These are phyloP conservation scores for Mormoops blainvillei DNA, from an alignment of 2,113 vertebrate species.

Conservation along the genomic window DNA sequence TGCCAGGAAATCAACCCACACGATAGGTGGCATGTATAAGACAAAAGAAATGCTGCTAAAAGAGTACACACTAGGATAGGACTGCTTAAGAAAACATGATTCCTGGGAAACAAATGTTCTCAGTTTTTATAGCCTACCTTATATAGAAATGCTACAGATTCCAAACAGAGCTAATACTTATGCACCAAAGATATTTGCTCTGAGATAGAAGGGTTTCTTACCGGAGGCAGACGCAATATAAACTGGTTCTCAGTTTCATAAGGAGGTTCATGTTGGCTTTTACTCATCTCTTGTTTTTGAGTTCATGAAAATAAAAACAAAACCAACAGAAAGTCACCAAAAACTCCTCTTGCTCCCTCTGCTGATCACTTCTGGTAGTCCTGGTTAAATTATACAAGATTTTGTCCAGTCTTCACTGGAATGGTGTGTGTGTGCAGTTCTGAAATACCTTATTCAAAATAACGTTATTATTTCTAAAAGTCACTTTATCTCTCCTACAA, in stretches of 20 bases:
- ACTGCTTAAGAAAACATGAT: not conserved
- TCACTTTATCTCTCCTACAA: not conserved
- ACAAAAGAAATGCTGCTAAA: not conserved
- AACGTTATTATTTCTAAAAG: conserved; percentile 39
- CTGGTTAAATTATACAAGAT: not conserved
- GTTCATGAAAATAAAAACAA: conserved; percentile 44
- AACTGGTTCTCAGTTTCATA: conserved; percentile 93
- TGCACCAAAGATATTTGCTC: not conserved
- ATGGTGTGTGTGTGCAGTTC: not conserved
- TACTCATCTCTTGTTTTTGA: conserved; percentile 80
- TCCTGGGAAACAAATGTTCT: conserved; percentile 32
- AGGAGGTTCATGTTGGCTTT: conserved; percentile 89
- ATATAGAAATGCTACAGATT: conserved; percentile 43
- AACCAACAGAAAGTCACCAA: not conserved
- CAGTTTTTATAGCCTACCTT: conserved; percentile 22
- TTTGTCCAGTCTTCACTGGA: not conserved
- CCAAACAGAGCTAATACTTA: conserved; percentile 20
- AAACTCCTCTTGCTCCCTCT: conserved; percentile 44
- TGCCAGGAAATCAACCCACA: conserved; percentile 9
- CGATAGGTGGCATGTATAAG: not conserved
- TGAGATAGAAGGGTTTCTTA: conserved; percentile 71
- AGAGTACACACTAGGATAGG: not conserved
- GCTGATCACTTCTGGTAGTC: conserved; percentile 29
- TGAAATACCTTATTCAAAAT: conserved; percentile 37
- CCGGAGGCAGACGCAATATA: conserved; percentile 89